phyloP scores from a whole-genome alignment of 2,797 vertebrate species.

The Numenius phaeopus region DNA sequence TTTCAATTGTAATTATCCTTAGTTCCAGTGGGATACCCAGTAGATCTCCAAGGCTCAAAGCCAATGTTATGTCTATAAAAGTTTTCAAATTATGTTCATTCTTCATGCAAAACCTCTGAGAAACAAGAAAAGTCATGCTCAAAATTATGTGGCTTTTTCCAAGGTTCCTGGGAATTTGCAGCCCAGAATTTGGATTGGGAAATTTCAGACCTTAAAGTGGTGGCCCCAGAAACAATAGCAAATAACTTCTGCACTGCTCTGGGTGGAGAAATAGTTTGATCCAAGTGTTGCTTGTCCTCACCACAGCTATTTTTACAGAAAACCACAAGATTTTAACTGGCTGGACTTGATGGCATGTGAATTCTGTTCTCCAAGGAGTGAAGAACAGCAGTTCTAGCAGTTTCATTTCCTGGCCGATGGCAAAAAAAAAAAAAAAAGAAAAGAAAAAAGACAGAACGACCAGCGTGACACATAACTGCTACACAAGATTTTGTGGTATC shows the following conservation, averaged over 20 bases:
- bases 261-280: neutral
- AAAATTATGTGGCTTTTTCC: neutral
- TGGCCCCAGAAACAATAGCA: neutral
- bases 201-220: neutral
- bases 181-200: neutral
- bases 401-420: neutral
- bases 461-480: neutral
- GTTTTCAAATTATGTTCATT: neutral
- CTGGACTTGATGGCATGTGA: neutral
- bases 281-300: neutral
- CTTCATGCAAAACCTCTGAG: neutral
- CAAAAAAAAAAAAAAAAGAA: neutral
- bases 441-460: neutral
- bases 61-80: neutral
- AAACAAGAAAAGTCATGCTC: neutral
- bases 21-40: neutral
- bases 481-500: slow-evolving; percentile 2
- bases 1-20: neutral
- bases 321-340: neutral
- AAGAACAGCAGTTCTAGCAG: neutral
- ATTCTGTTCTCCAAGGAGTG: neutral
- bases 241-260: neutral
- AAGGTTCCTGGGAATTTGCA: neutral
- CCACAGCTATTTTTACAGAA: neutral
- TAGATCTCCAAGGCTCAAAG: neutral